Evolutionary conservation across 2,113 vertebrate species (phyloP).

Genomic region (Spheniscus mendiculus): DNA sequence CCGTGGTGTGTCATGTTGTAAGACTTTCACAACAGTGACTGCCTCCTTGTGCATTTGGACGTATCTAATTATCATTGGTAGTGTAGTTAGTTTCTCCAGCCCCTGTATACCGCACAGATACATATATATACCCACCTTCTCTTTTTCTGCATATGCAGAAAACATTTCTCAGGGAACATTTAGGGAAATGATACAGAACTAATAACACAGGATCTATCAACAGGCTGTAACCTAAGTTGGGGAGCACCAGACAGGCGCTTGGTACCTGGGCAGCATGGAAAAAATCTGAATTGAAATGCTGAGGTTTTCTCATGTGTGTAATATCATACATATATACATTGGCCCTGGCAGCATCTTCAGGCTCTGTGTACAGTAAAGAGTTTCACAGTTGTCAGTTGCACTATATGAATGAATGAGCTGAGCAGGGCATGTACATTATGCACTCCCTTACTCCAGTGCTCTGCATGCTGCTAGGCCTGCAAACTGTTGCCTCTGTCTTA

Average conservation of each 20-base stretch:
- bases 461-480: not conserved
- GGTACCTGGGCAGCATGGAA: not conserved
- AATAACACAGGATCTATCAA: not conserved
- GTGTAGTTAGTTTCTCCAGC: not conserved
- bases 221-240: not conserved
- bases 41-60: not conserved
- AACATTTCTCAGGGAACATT: not conserved
- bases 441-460: not conserved
- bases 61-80: not conserved
- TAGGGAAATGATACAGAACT: not conserved
- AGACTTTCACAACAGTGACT: not conserved
- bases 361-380: not conserved
- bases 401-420: not conserved
- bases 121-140: not conserved
- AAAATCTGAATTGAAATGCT: not conserved
- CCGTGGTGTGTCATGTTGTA: rapidly evolving
- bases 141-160: not conserved
- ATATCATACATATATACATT: not conserved
- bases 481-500: not conserved
- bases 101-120: not conserved
- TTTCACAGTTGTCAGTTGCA: not conserved
- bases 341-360: not conserved
- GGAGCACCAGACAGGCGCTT: not conserved
- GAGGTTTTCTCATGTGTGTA: not conserved
- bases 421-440: not conserved